A percentile compares a stretch with the other conserved stretches of the same genome.
Evolutionary conservation across 35 echinoderm and acorn worm genomes (phyloP).

Genomic region (Heliocidaris erythrogramma): DNA sequence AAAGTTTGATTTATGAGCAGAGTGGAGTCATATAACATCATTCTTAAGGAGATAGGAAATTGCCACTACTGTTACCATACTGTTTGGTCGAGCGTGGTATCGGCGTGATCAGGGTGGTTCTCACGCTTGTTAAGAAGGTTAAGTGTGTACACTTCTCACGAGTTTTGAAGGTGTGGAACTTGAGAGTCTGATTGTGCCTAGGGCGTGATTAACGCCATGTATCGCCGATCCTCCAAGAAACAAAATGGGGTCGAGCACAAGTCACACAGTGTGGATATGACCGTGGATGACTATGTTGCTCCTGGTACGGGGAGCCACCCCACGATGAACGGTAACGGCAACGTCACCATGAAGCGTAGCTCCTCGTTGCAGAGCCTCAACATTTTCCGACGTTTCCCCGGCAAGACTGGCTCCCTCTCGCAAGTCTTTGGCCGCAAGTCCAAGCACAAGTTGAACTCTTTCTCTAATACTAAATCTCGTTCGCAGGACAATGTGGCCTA

Average conservation of each 20-base stretch:
- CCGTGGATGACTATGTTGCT: not conserved
- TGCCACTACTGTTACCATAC: not conserved
- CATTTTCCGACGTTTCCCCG: not conserved
- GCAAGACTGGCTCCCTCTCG: not conserved
- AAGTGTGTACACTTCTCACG: not conserved
- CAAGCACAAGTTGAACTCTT: not conserved
- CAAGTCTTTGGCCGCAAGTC: conserved; percentile 28
- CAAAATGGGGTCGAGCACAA: not conserved
- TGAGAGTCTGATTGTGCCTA: not conserved
- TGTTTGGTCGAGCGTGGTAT: not conserved
- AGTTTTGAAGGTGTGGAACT: not conserved
- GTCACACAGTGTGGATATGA: not conserved
- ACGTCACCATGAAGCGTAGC: not conserved
- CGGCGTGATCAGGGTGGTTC: not conserved
- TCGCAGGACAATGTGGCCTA: conserved; percentile 48
- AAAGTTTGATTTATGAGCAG: not conserved
- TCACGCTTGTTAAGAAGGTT: not conserved
- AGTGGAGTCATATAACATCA: not conserved
- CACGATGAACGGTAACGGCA: not conserved
- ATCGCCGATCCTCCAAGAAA: not conserved
- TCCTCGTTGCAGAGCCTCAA: conserved; percentile 25
- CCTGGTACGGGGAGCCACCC: not conserved
- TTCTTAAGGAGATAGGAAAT: not conserved
- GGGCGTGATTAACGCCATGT: not conserved
- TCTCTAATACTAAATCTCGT: not conserved